Evolutionary conservation across 2,797 vertebrate species (phyloP).

Genomic region (Poliocrania exsul): DNA sequence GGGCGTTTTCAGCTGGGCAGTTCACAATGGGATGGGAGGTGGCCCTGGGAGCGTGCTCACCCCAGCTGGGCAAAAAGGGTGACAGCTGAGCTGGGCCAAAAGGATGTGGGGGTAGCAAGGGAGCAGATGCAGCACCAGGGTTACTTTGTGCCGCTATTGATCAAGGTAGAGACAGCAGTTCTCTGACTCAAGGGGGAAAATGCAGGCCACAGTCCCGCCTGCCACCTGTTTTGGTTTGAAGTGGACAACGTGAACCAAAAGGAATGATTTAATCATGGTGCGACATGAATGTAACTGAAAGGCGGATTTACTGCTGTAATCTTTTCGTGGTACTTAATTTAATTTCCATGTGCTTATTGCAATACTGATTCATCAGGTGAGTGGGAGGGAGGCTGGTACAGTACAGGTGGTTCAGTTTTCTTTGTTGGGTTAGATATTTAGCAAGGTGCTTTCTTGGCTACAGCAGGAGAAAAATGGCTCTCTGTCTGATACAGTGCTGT

Average conservation of each 20-base stretch:
- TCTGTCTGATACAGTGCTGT: rapidly evolving
- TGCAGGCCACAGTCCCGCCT: not conserved
- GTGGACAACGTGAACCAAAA: not conserved
- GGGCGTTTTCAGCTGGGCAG: not conserved
- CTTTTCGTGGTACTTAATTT: slow-evolving; percentile 26
- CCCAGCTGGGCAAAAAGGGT: rapidly evolving
- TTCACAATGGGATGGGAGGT: not conserved
- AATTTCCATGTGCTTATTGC: slow-evolving; percentile 41
- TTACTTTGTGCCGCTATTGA: not conserved
- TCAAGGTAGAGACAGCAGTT: not conserved
- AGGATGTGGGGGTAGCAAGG: not conserved
- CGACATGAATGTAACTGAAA: not conserved
- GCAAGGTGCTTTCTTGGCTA: not conserved
- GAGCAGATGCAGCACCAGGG: no score
- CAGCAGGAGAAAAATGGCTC: not conserved
- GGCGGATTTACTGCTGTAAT: slow-evolving; percentile 22
- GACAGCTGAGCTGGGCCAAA: not conserved
- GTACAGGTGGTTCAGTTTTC: slow-evolving; percentile 42
- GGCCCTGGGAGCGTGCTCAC: not conserved
- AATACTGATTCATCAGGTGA: slow-evolving; percentile 56
- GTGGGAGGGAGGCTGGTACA: slow-evolving; percentile 39
- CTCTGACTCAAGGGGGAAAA: not conserved
- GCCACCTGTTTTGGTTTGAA: not conserved
- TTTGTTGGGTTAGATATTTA: not conserved
- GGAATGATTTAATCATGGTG: slow-evolving; percentile 2